Conservation (phyloP, 37 sponge, comb jelly and placozoan genomes). For the Mnemiopsis leidyi region DNA sequence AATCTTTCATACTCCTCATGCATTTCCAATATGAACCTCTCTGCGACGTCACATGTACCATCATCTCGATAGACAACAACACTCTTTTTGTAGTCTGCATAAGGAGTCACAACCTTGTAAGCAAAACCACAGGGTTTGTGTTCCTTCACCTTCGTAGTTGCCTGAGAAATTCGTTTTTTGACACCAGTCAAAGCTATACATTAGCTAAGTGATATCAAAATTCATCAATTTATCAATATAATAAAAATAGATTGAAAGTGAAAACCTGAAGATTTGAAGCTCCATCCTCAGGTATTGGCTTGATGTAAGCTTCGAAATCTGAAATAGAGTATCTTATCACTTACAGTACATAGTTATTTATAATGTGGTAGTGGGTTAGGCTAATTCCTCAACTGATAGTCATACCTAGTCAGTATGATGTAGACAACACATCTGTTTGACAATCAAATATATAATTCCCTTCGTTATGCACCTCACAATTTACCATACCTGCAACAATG, state of each 20-base stretch:
- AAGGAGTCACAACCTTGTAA: conserved; percentile 15
- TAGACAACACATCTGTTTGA: no score
- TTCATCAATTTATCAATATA: no score
- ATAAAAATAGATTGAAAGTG: no score
- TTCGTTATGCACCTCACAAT: no score
- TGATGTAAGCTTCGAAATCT: conserved; percentile 54
- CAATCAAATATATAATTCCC: no score
- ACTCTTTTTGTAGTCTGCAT: not conserved
- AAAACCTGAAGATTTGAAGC: not conserved
- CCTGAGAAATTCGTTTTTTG: conserved; percentile 31
- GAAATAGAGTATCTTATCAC: no score
- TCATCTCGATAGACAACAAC: conserved; percentile 24
- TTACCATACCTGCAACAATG: conserved; percentile 64
- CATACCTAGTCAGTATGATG: no score
- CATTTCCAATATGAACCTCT: not conserved
- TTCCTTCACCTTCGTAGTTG: not conserved
- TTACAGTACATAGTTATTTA: no score
- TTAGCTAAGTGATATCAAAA: no score
- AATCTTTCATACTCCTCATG: conserved; percentile 27
- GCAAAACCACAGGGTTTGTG: conserved; percentile 51
- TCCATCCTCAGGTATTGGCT: not conserved
- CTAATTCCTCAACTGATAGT: no score
- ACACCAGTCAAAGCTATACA: no score
- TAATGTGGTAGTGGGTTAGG: no score
- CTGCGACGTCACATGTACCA: not conserved